These are phyloP conservation scores for Fopius arisanus DNA, from an alignment of 1,140 invertebrate genomes.

Conservation along the genomic window DNA sequence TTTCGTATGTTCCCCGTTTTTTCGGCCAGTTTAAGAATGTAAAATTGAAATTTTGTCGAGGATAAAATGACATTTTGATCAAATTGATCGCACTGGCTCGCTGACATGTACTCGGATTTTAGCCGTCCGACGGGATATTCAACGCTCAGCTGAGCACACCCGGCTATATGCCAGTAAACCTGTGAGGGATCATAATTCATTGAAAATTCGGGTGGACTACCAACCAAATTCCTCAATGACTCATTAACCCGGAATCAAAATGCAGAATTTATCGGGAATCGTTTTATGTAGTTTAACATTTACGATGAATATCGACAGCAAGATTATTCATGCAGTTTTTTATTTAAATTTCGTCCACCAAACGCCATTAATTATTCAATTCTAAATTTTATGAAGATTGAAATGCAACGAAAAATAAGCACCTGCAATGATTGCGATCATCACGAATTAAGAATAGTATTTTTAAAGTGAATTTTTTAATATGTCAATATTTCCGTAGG, in stretches of 20 bases:
- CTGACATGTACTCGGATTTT: neutral
- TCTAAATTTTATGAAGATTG: too few relatives aligned
- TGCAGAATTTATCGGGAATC: neutral
- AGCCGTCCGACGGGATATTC: neutral
- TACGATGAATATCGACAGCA: neutral
- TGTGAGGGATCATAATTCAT: neutral
- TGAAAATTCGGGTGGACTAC: neutral
- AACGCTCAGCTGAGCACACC: constrained; percentile 5
- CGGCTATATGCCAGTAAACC: neutral
- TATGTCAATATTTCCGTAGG: too few relatives aligned
- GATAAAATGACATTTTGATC: neutral
- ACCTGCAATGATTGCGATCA: too few relatives aligned
- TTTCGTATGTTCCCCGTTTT: too few relatives aligned
- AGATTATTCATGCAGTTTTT: too few relatives aligned
- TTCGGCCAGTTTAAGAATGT: neutral
- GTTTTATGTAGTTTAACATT: neutral
- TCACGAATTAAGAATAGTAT: too few relatives aligned
- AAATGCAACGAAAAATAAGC: too few relatives aligned
- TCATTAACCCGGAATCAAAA: neutral
- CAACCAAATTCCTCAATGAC: neutral
- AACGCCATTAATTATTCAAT: too few relatives aligned
- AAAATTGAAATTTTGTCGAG: neutral
- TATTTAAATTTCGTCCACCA: too few relatives aligned
- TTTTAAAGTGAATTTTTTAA: too few relatives aligned
- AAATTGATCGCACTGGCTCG: neutral